Base-by-base conservation (phyloP, 2,888 invertebrate species). In the Cepaea hortensis region DNA sequence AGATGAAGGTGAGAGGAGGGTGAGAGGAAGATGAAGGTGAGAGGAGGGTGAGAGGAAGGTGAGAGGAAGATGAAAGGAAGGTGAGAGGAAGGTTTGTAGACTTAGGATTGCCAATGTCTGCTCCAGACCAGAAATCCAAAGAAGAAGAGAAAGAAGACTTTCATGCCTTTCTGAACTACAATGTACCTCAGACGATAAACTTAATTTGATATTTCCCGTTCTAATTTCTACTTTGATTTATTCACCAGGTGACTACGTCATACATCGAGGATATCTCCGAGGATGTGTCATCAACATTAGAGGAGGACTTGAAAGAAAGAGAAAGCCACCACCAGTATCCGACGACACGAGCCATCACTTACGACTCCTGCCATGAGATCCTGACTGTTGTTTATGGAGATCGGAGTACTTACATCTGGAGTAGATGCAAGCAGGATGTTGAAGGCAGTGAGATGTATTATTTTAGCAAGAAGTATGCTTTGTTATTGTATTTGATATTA, bases 301-400 rank as follows among this genome's bases (percentile, higher is more conserved):
- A 82, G 18, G 73, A 82, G 35, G 73, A 82, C 23, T n/a, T 46
- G 48, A 23, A 20, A 73, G 76, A 84, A 18, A 75, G 50, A 11
- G 84, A 76, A 61, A 6, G 46, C 4, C 1, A 55, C 20, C 6
- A 61, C 84, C 75, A 65, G 76, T 84, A 86, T 76, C 86, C 86
- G 2, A 61, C 65, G 13, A 80, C 80, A 20, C 4, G 65, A 65
- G 86, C 86, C 55, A 55, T 86, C 48, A 68, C 20, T 20, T 86
- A 62, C 18, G 82, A 86, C 76, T 65, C 61, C 48, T 62, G 35
- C 23, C 82, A 86, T 46, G 65, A 81, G 65, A 86, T 65, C 68
- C 82, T 86, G 23, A 82, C 86, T n/a, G 86, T 86, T 23, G 77
- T 86, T 23, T 86, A 86, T 20, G 86, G 81, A 13, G 86, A 86